Base-by-base conservation (phyloP, 2,113 vertebrate genomes). In the Anolis carolinensis region DNA sequence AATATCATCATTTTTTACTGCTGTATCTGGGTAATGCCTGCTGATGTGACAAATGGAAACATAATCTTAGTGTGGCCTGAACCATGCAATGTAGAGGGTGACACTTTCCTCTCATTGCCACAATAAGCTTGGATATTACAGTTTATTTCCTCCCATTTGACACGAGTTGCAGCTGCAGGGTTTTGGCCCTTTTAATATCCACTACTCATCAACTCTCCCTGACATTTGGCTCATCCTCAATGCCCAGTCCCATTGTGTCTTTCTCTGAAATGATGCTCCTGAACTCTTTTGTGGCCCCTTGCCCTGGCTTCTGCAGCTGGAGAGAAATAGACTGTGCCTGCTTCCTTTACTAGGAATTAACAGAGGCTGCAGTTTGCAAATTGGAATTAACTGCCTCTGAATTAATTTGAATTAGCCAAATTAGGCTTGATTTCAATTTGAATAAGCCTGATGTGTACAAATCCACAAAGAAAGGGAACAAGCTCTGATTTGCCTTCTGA, bases 341-440 rank as follows among this genome's bases (percentile, higher is more conserved):
- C 34, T 27, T 44, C 36, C 62, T 27, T 25, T 8, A 34, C 36
- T 8, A 16, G 21, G 25, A 27, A 50, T 70, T 50, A 81, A 23
- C 14, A 13, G 44, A 81, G 65, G 80, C 30, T 70, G 80, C 18
- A 21, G 50, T 81, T 81, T n/a, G 39, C 36, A 65, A 68, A 81
- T 67, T 48, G 67, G 62, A 81, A 48, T 81, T 70, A 81, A 68
- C 30, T 70, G 63, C 44, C 63, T 70, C 30, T 70, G 65, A 81
- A 50, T 81, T 81, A 81, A 81, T 50, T 70, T 68, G 44, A 70
- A 70, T 81, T 21, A 81, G 80, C 65, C 80, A 68, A 80, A 80
- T 80, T 63, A 80, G 39, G 39, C 65, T 81, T 32, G 13, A 70
- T 81, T 81, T 81, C 62, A 81, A 48, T 67, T 81, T 48, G 79